phyloP scores from a whole-genome alignment of 2,888 invertebrate species.

The Synanthedon andrenaeformis region DNA sequence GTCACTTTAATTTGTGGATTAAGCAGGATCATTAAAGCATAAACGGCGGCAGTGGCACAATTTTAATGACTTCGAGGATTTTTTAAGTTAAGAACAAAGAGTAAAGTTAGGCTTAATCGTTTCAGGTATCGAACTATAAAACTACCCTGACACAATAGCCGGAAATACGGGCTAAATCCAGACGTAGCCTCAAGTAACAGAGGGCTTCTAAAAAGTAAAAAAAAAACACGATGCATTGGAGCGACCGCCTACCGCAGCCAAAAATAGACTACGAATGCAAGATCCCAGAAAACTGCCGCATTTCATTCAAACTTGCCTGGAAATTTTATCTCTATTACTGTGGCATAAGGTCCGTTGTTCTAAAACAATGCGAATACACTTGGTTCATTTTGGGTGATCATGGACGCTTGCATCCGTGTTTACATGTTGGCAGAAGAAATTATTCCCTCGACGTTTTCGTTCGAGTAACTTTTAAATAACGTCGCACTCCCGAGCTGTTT shows the following conservation, averaged over 20 bases:
- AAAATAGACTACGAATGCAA: conserved; percentile 47
- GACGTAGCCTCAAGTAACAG: conserved; percentile 46
- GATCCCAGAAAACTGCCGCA: background rate
- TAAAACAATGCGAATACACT: background rate
- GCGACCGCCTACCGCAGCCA: conserved; percentile 69
- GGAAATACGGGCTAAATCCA: conserved; percentile 57
- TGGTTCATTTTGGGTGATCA: background rate
- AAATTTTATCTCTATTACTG: background rate
- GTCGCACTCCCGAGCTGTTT: conserved; percentile 21
- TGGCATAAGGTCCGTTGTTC: background rate
- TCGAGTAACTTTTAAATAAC: conserved; percentile 41
- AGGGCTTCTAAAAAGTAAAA: conserved; percentile 40
- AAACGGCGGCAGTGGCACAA: no score
- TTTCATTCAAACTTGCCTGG: background rate
- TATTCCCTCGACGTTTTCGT: conserved; percentile 40
- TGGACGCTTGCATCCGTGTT: conserved; percentile 29
- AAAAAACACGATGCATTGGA: conserved; percentile 50
- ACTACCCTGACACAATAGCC: conserved; percentile 49
- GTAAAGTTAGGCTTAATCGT: background rate
- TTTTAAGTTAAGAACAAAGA: no score
- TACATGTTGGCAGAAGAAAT: conserved; percentile 52
- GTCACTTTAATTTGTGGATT: no score
- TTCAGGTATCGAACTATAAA: conserved; percentile 27
- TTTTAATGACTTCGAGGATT: no score
- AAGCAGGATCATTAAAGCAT: no score